These are phyloP conservation scores for Galaxea fascicularis DNA, from an alignment of 92 coral and sea anemone species.

Conservation along the genomic window DNA sequence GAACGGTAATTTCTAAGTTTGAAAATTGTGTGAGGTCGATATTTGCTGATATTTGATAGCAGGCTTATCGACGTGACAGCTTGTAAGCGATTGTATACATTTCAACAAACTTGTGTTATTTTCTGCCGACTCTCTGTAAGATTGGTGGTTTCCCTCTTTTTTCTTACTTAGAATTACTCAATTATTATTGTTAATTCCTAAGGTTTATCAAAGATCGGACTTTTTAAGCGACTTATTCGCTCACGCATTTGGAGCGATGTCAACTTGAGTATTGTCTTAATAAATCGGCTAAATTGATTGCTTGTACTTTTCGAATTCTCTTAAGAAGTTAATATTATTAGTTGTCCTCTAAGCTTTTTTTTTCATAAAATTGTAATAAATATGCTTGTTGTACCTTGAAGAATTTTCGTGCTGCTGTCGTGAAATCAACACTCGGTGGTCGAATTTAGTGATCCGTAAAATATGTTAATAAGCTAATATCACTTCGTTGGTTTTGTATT, in stretches of 20 bases:
- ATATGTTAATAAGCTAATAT: not conserved
- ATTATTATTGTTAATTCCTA: not conserved
- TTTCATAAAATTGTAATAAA: not conserved
- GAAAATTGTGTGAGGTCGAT: slow-evolving; percentile 29
- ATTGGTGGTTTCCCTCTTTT: not conserved
- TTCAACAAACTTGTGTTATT: slow-evolving; percentile 1
- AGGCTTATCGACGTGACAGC: not conserved
- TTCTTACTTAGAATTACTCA: not conserved
- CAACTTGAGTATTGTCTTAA: slow-evolving; percentile 17
- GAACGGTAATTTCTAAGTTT: slow-evolving; percentile 17
- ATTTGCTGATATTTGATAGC: slow-evolving; percentile 53
- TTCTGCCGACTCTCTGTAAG: not conserved
- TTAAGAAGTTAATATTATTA: not conserved
- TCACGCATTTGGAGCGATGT: not conserved
- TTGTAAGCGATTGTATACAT: not conserved
- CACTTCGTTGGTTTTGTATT: not conserved
- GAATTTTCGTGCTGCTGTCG: slow-evolving; percentile 12
- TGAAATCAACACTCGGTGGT: slow-evolving; percentile 33
- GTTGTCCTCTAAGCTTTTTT: not conserved
- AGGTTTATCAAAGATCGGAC: not conserved
- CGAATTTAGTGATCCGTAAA: slow-evolving; percentile 16
- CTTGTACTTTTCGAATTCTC: not conserved
- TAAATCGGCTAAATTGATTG: not conserved
- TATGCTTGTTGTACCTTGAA: not conserved
- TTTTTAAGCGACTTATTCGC: not conserved